Evolutionary conservation across 2,888 invertebrate genomes (phyloP), one percentile per base, ranked within the genome.

Genomic region (Pseudococcus longispinus): DNA sequence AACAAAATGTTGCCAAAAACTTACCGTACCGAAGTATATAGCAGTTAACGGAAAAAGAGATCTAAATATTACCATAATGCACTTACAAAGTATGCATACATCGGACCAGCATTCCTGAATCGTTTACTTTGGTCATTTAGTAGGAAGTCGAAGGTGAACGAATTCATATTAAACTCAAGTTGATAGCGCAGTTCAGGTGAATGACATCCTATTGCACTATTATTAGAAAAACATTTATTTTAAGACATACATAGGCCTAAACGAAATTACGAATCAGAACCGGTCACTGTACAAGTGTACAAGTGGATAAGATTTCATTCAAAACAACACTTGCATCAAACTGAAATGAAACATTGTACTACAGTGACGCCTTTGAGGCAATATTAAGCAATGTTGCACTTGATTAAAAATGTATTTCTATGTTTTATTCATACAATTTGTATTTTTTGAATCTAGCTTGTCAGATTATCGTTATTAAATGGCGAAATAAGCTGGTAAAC

Each of bases 391-490:
- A 80, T 80, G 20, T 20, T 42, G 42, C 29, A 70, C 70, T 80
- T 42, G 77, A 80, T 80, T n/a, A 80, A 80, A 42, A 80, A 80
- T 80, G 8, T 32, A 42, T 42, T 42, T 37, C 77, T 20, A 80
- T 42, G 77, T 80, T 80, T 80, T 80, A 80, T 80, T 80, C 77
- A 42, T 80, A 80, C 37, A 80, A 74, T 74, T 74, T 29, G 29
- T 74, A 74, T 74, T 60, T n/a, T 70, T 80, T 37, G 20, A 80
- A 80, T 80, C 11, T 42, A 18, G 37, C 6, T 42, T 80, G 77
- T 80, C 77, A 80, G 77, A 80, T 80, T 80, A 80, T 42, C 32
- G 29, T 80, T 80, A 42, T 80, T 80, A 80, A 70, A 70, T 70
- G 32, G 70, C 29, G 29, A 70, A 70, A 70, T 70, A 29, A 29